Evolutionary conservation across 2,797 vertebrate genomes (phyloP), one percentile per base, ranked within the genome.

Genomic region (Rhinophrynus dorsalis): DNA sequence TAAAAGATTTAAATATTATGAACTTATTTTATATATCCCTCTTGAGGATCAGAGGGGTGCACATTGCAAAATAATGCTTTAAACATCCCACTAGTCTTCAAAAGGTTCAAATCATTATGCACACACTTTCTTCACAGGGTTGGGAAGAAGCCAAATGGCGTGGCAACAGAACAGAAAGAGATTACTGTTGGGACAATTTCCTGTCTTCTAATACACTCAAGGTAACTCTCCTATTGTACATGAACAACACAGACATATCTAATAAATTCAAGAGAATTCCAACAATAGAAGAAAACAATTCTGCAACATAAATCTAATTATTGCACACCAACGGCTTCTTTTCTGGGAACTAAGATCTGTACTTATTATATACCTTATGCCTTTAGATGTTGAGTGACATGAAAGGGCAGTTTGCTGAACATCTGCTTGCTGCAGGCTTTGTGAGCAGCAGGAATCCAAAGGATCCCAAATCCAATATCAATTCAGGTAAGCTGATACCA

Each of bases 161-260:
- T n/a, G 95, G 97, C 1, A 87, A 83, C 80, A 89, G 92, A 82
- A 90, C 77, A 4, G 97, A 98, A 81, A 90, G 90, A 44, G 95
- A 99, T 26, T 99, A 88, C 77, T 99, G 97, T 86, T 99, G 97
- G 97, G 95, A 98, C 0, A 93, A 97, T 82, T 99, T 99, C 81
- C 88, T 99, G 44, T 99, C 96, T 72, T 83, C 94, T 69, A 98
- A 96, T 44, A 98, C 95, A 0, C 86, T 99, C 12, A 94, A 99
- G 94, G 97, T 98, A 73, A 52, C n/a, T 47, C 2, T 45, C 3
- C 2, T 60, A 6, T 38, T 20, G 13, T 9, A 12, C 5, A 35
- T 5, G 13, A 35, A 35, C n/a, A 35, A 35, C 6, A 35, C 32
- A 35, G 3, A 9, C 6, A 35, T 6, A 10, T 35, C 13, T 35